Conservation (phyloP, 2,797 vertebrate genomes). For the Oryzias dopingdopingensis region DNA sequence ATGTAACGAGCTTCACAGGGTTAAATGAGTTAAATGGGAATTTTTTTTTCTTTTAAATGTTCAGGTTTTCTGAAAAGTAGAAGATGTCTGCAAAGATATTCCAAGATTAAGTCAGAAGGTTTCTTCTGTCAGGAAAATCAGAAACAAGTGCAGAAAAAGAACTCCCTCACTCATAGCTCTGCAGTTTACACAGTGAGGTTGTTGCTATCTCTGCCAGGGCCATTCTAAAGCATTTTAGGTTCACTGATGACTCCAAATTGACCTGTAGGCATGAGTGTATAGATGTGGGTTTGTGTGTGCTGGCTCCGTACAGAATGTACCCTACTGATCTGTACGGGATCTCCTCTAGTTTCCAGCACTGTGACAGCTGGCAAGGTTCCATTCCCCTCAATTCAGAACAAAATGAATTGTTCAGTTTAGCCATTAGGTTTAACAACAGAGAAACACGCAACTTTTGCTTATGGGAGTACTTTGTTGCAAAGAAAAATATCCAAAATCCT, state of each 20-base stretch:
- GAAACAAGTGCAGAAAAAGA: too few relatives aligned
- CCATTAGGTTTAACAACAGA: background rate
- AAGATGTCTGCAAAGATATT: too few relatives aligned
- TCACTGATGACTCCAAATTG: background rate
- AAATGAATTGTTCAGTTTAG: background rate
- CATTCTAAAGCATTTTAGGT: background rate
- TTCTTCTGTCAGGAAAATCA: too few relatives aligned
- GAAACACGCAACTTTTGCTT: background rate
- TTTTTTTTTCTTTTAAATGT: too few relatives aligned
- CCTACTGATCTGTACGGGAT: background rate
- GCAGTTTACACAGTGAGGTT: too few relatives aligned
- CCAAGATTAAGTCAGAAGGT: too few relatives aligned
- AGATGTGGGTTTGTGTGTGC: background rate
- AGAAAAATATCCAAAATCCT: background rate
- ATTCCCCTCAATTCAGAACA: background rate
- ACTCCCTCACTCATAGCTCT: too few relatives aligned
- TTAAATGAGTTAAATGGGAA: too few relatives aligned
- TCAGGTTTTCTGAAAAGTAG: too few relatives aligned
- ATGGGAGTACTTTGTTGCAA: background rate
- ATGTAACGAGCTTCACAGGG: too few relatives aligned
- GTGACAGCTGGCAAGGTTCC: background rate
- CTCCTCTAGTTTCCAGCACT: background rate
- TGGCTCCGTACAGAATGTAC: background rate
- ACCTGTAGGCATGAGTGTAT: background rate
- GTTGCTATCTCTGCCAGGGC: too few relatives aligned